Base-by-base conservation (phyloP, 2,888 invertebrate species). In the Adelphocoris suturalis region DNA sequence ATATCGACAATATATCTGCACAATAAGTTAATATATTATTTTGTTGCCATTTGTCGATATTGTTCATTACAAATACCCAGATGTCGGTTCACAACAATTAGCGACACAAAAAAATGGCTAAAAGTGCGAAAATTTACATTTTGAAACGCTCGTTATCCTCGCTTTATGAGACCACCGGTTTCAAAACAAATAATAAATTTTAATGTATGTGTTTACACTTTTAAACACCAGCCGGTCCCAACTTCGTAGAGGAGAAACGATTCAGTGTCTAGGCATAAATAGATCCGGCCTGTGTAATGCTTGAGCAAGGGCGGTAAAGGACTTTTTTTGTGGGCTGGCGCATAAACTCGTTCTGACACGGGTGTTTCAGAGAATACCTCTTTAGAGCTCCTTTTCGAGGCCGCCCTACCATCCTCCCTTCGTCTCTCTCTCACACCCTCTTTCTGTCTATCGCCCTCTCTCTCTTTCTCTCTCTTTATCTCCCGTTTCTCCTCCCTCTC, bases 321-420 rank as follows among this genome's bases (percentile, higher is more conserved):
- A 46, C 78, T 78, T 78, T 78, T n/a, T 78, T 78, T 78, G 78
- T 78, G 78, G 46, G 46, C 78, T 78, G 47, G 78, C 78, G 78
- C 78, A 78, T 78, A 78, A 78, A 78, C 78, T 78, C 47, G 78
- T 78, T 78, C 78, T 78, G 78, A 78, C 78, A 78, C 78, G 78
- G 78, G 78, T 78, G 78, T 78, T 78, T 46, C 78, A 78, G 78
- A 78, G 78, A 78, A 78, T 78, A 78, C 78, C 78, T 78, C 78
- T 78, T 78, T 78, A 78, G 78, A 68, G 68, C 12, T 47, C 78
- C 75, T 78, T 78, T 78, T 19, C 37, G 16, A 47, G 78, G 14
- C 47, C 46, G n/a, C 46, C 23, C 78, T 14, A n/a, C 46, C 47
- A 1, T 11, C 78, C 37, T 16, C 37, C 28, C 78, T 16, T 78